phyloP scores from a whole-genome alignment of 92 coral and sea anemone genomes.

The Bergia puertoricense region DNA sequence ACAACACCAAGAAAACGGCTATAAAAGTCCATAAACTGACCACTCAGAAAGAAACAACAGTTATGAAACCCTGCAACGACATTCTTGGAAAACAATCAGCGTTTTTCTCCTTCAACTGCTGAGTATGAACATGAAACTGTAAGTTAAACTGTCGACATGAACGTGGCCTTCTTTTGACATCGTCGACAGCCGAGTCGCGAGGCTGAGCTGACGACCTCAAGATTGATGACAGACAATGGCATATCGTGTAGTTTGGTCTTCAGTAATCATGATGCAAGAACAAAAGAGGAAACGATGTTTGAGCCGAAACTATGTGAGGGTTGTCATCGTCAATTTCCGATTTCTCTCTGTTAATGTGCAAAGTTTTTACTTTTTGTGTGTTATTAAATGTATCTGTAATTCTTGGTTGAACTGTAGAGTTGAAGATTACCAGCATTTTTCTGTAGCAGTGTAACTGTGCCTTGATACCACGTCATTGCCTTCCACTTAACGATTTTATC shows the following conservation, averaged over 20 bases:
- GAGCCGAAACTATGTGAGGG: too few species aligned
- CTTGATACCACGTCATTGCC: neutral
- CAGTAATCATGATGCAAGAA: too few species aligned
- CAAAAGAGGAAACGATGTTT: too few species aligned
- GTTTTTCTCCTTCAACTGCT: too few species aligned
- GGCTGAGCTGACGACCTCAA: neutral
- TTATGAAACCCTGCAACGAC: too few species aligned
- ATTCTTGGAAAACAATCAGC: too few species aligned
- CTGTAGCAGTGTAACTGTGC: neutral
- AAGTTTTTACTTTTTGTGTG: neutral
- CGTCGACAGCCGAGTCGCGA: neutral
- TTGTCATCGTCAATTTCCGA: too few species aligned
- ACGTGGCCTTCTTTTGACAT: neutral
- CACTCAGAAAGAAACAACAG: too few species aligned
- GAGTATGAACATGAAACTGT: too few species aligned
- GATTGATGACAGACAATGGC: neutral
- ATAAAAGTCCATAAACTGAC: too few species aligned
- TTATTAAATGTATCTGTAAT: neutral
- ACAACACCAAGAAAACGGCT: too few species aligned
- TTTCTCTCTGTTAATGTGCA: neutral
- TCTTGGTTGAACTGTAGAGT: neutral
- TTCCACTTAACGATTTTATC: neutral
- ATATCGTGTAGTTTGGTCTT: too few species aligned
- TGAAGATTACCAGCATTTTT: neutral
- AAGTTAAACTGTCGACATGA: neutral